Conservation (phyloP, 1,140 invertebrate species). For the Zelostemma sp. region DNA sequence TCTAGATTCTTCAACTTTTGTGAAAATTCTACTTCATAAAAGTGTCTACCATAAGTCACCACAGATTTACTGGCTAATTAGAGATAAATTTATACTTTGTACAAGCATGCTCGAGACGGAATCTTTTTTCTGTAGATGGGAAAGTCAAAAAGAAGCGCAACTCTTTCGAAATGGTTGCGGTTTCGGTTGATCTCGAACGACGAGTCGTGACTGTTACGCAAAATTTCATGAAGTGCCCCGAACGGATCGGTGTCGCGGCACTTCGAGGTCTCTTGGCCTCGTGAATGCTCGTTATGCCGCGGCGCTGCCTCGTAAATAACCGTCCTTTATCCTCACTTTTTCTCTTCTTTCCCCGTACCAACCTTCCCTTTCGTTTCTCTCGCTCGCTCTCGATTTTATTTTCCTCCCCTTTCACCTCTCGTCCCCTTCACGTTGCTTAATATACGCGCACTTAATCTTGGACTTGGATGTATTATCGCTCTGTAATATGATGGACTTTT, state of each 20-base stretch:
- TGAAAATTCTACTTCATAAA: too few species aligned
- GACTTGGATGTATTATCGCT: conserved; percentile 38
- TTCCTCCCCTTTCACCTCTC: conserved; percentile 25
- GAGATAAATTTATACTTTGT: too few species aligned
- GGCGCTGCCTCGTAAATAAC: conserved; percentile 65
- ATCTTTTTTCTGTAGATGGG: too few species aligned
- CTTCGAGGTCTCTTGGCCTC: conserved; percentile 60
- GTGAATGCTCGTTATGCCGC: conserved; percentile 60
- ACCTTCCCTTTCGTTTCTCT: conserved; percentile 30
- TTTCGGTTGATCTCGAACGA: conserved; percentile 22
- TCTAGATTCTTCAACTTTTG: too few species aligned
- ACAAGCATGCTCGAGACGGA: too few species aligned
- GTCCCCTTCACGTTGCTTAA: conserved; percentile 26
- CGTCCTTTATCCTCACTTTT: conserved; percentile 55
- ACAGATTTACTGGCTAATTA: too few species aligned
- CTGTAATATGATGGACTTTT: conserved; percentile 44
- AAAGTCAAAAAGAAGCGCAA: too few species aligned
- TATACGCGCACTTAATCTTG: conserved; percentile 35
- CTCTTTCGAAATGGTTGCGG: neutral
- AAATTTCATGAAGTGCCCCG: conserved; percentile 59
- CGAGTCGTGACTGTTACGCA: conserved; percentile 56
- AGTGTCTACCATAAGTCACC: too few species aligned
- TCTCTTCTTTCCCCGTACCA: conserved; percentile 27
- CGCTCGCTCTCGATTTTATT: conserved; percentile 42
- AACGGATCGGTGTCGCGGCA: conserved; percentile 63